These are phyloP conservation scores for Microchirus variegatus DNA, from an alignment of 2,797 vertebrate genomes.

Conservation along the genomic window DNA sequence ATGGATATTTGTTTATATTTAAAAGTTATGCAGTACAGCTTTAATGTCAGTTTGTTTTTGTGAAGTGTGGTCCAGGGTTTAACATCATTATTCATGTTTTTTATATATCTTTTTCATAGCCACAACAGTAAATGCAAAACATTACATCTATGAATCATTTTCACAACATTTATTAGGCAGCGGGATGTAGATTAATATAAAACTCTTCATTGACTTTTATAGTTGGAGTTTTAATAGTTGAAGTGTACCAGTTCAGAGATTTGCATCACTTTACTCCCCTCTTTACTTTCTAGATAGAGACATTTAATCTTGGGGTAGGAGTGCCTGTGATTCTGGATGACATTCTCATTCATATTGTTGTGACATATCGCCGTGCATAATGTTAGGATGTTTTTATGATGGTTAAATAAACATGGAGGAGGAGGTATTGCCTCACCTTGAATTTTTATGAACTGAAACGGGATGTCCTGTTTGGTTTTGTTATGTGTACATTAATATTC, in stretches of 20 bases:
- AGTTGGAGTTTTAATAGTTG: not conserved
- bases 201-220: not conserved
- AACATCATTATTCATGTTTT: not conserved
- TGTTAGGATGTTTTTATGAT: not conserved
- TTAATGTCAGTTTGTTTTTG: too few species aligned
- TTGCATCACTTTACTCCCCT: not conserved
- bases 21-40: too few species aligned
- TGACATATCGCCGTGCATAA: not conserved
- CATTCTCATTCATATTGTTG: slow-evolving; percentile 3
- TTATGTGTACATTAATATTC: not conserved
- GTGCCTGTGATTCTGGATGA: too few species aligned
- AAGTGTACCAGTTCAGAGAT: not conserved
- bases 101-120: not conserved
- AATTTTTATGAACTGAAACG: slow-evolving; percentile 7
- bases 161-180: not conserved
- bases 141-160: not conserved
- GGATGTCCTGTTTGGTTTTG: not conserved
- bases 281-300: not conserved
- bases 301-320: too few species aligned
- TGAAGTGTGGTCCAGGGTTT: not conserved
- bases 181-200: not conserved
- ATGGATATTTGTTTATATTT: too few species aligned
- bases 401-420: not conserved
- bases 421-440: not conserved
- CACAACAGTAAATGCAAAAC: not conserved